These are phyloP conservation scores for Bufo bufo DNA, from an alignment of 2,113 vertebrate genomes.

Conservation along the genomic window DNA sequence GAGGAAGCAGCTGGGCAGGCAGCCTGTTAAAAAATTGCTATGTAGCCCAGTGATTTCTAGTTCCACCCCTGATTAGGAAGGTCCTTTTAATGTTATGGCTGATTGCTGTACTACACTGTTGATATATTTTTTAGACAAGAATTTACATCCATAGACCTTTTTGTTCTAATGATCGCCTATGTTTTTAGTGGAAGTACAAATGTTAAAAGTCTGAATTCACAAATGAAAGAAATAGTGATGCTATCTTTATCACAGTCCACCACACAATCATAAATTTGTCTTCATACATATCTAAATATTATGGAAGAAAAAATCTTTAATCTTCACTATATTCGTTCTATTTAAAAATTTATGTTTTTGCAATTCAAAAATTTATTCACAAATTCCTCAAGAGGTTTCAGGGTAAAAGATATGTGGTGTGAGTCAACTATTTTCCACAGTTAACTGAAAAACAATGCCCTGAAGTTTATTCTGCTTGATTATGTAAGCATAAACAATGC, in stretches of 20 bases:
- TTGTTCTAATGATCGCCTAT: too few species aligned
- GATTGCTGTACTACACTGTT: too few species aligned
- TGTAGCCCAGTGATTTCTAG: too few species aligned
- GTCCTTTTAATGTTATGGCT: too few species aligned
- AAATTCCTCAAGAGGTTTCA: constrained; percentile 21
- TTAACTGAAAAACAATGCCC: constrained; percentile 45
- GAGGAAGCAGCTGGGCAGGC: too few species aligned
- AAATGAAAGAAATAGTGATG: background rate
- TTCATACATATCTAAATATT: background rate
- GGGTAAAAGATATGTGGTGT: constrained; percentile 27
- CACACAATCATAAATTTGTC: background rate
- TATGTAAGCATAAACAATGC: constrained; percentile 32
- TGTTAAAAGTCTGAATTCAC: background rate
- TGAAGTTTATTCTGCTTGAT: constrained; percentile 28
- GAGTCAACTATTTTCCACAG: constrained; percentile 30
- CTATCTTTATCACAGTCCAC: background rate
- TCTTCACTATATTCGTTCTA: background rate
- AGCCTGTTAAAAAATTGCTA: too few species aligned
- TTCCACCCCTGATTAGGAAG: too few species aligned
- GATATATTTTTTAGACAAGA: too few species aligned
- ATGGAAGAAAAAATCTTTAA: background rate
- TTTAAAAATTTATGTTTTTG: background rate
- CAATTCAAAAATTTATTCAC: constrained; percentile 29
- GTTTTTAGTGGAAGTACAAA: too few species aligned
- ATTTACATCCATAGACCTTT: too few species aligned